Evolutionary conservation across 2,888 invertebrate genomes (phyloP).

Genomic region (Andrena bucephala): DNA sequence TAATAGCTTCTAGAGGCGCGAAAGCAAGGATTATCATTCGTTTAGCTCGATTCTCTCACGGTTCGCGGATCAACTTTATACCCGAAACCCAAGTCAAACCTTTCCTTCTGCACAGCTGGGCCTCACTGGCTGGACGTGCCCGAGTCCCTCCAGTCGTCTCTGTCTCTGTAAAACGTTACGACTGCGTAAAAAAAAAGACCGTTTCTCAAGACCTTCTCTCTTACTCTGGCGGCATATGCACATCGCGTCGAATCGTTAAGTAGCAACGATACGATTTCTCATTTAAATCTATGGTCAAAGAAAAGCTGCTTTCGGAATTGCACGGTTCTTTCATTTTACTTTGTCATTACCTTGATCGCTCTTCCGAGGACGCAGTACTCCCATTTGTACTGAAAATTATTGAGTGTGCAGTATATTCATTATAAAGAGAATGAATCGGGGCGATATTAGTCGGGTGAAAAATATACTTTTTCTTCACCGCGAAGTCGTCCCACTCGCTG

Average conservation of each 20-base stretch:
- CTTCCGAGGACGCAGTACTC: conserved; percentile 74
- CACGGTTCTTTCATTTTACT: conserved; percentile 11
- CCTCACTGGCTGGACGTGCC: conserved; percentile 79
- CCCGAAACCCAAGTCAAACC: conserved; percentile 81
- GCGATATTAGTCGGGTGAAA: conserved; percentile 15
- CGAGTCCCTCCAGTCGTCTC: conserved; percentile 77
- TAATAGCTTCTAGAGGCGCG: conserved; percentile 37
- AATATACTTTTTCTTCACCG: conserved; percentile 80
- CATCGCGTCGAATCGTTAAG: conserved; percentile 15
- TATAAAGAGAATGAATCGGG: background rate
- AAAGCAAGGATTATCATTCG: conserved; percentile 52
- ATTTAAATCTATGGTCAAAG: conserved; percentile 3
- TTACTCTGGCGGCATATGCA: background rate
- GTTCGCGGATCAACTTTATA: conserved; percentile 76
- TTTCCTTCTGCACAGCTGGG: conserved; percentile 72
- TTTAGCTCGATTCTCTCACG: conserved; percentile 57
- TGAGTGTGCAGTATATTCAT: conserved; percentile 25
- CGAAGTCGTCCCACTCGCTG: conserved; percentile 86
- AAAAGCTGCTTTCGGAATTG: conserved; percentile 10
- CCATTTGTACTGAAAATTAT: conserved; percentile 79
- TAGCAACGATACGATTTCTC: conserved; percentile 20
- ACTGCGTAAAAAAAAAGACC: conserved; percentile 21
- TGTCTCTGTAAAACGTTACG: conserved; percentile 74
- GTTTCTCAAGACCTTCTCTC: conserved; percentile 25
- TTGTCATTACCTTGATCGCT: conserved; percentile 79